phyloP scores from a whole-genome alignment of 2,113 vertebrate species.

The Podiceps cristatus region DNA sequence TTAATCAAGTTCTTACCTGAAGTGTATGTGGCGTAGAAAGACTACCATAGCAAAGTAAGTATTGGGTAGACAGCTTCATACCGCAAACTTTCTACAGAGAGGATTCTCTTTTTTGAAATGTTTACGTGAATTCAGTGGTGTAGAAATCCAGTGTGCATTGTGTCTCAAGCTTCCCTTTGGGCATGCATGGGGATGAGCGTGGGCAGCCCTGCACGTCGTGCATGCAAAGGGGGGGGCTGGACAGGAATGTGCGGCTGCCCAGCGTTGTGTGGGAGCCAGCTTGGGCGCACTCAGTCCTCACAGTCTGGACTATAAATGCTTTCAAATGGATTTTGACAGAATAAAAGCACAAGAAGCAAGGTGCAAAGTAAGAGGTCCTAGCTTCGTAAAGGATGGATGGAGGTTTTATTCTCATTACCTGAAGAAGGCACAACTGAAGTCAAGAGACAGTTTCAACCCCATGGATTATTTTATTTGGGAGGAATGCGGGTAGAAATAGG shows the following conservation, averaged over 20 bases:
- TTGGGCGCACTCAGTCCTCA: neutral
- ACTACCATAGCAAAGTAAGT: neutral
- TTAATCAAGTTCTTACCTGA: neutral
- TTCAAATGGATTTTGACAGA: neutral
- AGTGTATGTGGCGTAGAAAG: neutral
- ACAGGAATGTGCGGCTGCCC: neutral
- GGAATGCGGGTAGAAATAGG: accelerated
- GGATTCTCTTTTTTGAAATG: neutral
- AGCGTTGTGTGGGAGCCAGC: neutral
- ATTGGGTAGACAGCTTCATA: neutral
- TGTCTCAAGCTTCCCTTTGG: neutral
- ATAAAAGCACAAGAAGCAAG: neutral
- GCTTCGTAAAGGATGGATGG: neutral
- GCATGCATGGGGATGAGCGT: neutral
- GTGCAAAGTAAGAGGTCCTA: neutral
- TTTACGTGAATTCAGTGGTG: neutral
- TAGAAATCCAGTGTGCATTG: neutral
- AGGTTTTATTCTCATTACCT: neutral
- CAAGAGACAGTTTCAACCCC: neutral
- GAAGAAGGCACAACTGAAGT: neutral
- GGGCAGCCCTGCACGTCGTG: neutral
- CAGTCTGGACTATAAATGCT: neutral
- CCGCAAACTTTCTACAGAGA: neutral
- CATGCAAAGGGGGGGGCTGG: accelerated
- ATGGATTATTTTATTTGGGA: neutral